These are phyloP conservation scores for Neosalanx taihuensis DNA, from an alignment of 2,797 vertebrate genomes.

Conservation along the genomic window DNA sequence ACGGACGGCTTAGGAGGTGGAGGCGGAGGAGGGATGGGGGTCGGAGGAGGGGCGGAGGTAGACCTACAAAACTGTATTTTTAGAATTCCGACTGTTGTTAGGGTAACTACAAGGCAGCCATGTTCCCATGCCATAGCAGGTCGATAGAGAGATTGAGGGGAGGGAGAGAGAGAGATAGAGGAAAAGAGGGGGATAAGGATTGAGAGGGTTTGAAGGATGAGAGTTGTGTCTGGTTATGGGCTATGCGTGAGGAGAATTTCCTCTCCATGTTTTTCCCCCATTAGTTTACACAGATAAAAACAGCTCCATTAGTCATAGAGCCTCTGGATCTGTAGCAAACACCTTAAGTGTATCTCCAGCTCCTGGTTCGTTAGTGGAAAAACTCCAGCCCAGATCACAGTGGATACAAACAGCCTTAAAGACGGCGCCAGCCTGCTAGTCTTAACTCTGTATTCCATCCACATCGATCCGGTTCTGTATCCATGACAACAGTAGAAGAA, in stretches of 20 bases:
- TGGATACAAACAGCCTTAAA: constrained; percentile 15
- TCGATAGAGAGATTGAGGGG: neutral
- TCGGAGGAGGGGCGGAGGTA: constrained; percentile 19
- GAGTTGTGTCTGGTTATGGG: too few relatives aligned
- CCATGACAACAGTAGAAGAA: constrained; percentile 42
- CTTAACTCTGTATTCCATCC: constrained; percentile 23
- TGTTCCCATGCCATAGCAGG: neutral
- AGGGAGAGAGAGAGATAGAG: neutral
- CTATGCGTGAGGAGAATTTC: too few relatives aligned
- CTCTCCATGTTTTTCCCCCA: too few relatives aligned
- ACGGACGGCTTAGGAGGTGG: constrained; percentile 21
- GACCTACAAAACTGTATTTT: constrained; percentile 28
- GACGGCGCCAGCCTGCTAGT: constrained; percentile 20
- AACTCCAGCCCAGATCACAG: neutral
- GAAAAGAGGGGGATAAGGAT: neutral
- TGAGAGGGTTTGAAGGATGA: too few relatives aligned
- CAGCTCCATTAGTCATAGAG: too few relatives aligned
- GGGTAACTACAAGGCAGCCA: constrained; percentile 24
- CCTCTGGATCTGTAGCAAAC: neutral
- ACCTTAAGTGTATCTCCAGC: neutral
- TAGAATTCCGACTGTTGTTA: constrained; percentile 12
- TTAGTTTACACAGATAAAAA: too few relatives aligned
- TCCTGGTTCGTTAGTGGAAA: neutral
- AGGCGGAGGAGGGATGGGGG: constrained; percentile 12
- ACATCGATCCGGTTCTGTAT: neutral